Evolutionary conservation across 2,888 invertebrate genomes (phyloP).

Genomic region (Lycocerus yunnanus): DNA sequence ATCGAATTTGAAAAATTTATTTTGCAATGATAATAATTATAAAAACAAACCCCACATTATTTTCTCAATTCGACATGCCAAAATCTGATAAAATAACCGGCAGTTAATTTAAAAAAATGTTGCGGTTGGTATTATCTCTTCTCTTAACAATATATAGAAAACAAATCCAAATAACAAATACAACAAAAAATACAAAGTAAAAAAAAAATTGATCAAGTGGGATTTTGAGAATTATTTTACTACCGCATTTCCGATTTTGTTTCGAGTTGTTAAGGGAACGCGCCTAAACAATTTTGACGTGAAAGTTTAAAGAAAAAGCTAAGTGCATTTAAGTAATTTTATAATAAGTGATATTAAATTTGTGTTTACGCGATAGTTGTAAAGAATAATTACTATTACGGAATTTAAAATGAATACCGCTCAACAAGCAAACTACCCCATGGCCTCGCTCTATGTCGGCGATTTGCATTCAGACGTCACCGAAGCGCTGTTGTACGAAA

Average conservation of each 20-base stretch:
- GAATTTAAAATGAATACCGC: constrained; percentile 45
- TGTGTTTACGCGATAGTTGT: constrained; percentile 5
- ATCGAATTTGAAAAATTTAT: too few relatives aligned
- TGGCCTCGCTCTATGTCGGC: constrained; percentile 98
- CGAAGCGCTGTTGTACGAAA: constrained; percentile 98
- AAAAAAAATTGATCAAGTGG: not conserved
- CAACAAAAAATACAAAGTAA: too few relatives aligned
- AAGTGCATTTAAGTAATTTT: not conserved
- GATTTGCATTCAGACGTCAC: constrained; percentile 98
- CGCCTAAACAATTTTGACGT: not conserved
- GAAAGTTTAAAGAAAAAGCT: not conserved
- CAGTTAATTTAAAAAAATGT: too few relatives aligned
- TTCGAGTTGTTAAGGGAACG: not conserved
- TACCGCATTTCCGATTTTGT: not conserved
- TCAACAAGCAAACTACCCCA: constrained; percentile 71
- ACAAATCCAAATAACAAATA: too few relatives aligned
- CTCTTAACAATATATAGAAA: too few relatives aligned
- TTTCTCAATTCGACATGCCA: too few relatives aligned
- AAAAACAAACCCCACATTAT: too few relatives aligned
- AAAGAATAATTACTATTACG: not conserved
- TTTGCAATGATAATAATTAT: too few relatives aligned
- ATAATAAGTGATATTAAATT: not conserved
- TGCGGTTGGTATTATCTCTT: too few relatives aligned
- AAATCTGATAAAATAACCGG: too few relatives aligned
- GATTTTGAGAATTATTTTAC: not conserved